phyloP scores from a whole-genome alignment of 2,113 vertebrate species.

The Nesogale talazaci region DNA sequence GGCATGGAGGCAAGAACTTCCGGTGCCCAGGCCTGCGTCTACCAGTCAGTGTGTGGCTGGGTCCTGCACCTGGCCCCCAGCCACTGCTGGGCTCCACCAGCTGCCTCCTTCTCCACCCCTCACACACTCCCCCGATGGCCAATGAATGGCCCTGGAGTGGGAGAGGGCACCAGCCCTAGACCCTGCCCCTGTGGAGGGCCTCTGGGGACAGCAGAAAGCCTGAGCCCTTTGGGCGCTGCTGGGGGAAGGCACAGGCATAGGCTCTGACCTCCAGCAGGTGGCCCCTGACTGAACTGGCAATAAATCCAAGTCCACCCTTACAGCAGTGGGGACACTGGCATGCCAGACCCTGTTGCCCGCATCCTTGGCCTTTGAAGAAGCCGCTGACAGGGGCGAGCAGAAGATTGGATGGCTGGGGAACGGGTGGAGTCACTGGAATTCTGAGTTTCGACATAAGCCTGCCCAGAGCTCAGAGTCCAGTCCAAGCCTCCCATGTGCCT shows the following conservation, averaged over 20 bases:
- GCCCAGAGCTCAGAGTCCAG: neutral
- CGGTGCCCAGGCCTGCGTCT: rapidly evolving
- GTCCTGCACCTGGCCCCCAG: rapidly evolving
- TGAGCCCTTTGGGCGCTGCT: neutral
- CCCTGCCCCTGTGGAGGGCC: neutral
- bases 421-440: neutral
- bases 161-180: neutral
- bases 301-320: neutral
- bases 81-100: too few relatives aligned
- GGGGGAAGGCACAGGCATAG: neutral
- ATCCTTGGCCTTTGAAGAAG: neutral
- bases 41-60: neutral
- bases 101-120: too few relatives aligned
- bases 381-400: neutral
- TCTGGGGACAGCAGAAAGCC: neutral
- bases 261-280: constrained; percentile 38
- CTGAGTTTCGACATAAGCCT: neutral
- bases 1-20: rapidly evolving
- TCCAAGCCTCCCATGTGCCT: neutral
- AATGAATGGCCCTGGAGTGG: rapidly evolving
- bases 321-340: neutral
- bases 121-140: too few relatives aligned
- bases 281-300: neutral
- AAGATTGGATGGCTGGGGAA: neutral
- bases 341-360: neutral